Base-by-base conservation (phyloP, 1,140 invertebrate genomes). In the Bactericera cockerelli region DNA sequence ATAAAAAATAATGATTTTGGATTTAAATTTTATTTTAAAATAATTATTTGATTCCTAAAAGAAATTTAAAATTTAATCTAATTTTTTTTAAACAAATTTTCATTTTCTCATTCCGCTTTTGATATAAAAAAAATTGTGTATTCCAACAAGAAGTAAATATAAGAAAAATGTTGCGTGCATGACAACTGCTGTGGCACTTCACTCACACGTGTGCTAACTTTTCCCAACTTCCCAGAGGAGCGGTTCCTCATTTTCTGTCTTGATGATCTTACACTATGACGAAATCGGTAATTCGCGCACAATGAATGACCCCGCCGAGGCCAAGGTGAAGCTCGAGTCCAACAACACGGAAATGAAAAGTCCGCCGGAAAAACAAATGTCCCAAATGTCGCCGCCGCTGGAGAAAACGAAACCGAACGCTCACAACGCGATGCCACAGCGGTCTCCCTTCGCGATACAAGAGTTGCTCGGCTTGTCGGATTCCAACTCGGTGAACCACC, bases 391-490 rank as follows among this genome's bases (percentile, higher is more conserved):
- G 10, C 42, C 42, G 4, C 42, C 42, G 4, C n/a, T 22, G 8
- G 42, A 49, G 42, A 49, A 49, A 16, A 10, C 42, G 3, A 49
- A 49, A 16, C n/a, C n/a, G 8, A 49, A 49, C 22, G 22, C n/a
- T 6, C 42, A 49, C 42, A 49, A 49, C 22, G 59, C 62, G 33
- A 80, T 86, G 77, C 86, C 87, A 63, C 87, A 91, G 72, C 77
- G 89, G 65, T 89, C 87, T 63, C 88, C 89, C 16, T 93, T 93
- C 74, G 89, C 87, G 63, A 93, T 93, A 68, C 89, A 93, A 71
- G 89, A 93, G 75, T 77, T 93, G 64, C 75, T 93, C 65, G 89
- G 89, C 1, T 72, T 93, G 19, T 60, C 57, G 4, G 66, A 63
- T 24, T 55, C 62, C 31, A 42, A 54, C 21, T 24, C 60, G 11